Percentiles rank a stretch among this genome's conserved stretches.
Conservation (phyloP, 1,140 invertebrate species). For the Musca vetustissima region DNA sequence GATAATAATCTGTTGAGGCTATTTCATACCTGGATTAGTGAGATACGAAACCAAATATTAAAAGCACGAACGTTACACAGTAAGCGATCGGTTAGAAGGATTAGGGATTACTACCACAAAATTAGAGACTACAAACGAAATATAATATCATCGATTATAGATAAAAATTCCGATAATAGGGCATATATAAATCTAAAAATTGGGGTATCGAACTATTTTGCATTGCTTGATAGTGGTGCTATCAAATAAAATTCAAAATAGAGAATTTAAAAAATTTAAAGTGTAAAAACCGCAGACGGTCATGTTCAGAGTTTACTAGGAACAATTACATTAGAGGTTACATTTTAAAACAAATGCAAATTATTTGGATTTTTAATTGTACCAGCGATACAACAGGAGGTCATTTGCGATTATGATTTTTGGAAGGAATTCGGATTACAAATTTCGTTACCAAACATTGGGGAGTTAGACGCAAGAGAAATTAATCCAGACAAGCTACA, state of each 20-base stretch:
- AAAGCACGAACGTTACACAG: neutral
- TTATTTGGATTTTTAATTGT: neutral
- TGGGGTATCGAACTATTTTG: neutral
- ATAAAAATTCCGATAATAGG: no score
- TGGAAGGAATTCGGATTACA: no score
- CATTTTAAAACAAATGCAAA: neutral
- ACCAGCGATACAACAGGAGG: no score
- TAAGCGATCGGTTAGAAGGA: neutral
- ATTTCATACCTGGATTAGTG: no score
- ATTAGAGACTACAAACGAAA: neutral
- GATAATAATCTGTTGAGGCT: neutral
- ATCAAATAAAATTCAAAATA: neutral
- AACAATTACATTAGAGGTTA: neutral
- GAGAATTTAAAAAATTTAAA: neutral
- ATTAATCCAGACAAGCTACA: no score
- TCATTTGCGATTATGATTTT: no score
- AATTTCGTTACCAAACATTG: no score
- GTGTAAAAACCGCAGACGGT: neutral
- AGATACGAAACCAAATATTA: neutral
- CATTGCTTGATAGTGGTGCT: neutral
- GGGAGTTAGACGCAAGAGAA: no score
- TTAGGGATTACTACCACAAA: no score
- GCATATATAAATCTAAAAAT: no score
- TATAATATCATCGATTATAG: neutral
- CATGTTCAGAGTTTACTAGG: neutral